Conservation (phyloP, 2,113 vertebrate genomes). For the Entosphenus tridentatus region DNA sequence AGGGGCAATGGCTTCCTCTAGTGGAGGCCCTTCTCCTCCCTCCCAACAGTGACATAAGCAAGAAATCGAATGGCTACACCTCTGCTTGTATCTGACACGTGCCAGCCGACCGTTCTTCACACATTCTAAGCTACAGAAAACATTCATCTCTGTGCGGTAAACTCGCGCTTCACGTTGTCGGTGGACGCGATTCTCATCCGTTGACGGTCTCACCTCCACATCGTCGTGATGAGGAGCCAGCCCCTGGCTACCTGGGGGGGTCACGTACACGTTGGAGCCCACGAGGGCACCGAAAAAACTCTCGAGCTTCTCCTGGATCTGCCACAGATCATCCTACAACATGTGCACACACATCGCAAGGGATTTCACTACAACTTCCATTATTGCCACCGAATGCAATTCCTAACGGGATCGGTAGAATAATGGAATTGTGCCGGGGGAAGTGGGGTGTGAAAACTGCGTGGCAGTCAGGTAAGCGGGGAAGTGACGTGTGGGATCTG, state of each 20-base stretch:
- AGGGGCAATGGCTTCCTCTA: too few relatives aligned
- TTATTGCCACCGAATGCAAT: not conserved
- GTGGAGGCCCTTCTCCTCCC: too few relatives aligned
- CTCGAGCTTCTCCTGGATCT: slow-evolving; percentile 65
- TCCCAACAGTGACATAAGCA: too few relatives aligned
- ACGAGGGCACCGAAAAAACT: slow-evolving; percentile 64
- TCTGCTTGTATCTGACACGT: too few relatives aligned
- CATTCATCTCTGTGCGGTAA: not conserved
- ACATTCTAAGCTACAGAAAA: not conserved
- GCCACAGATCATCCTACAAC: slow-evolving; percentile 57
- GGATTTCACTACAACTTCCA: not conserved
- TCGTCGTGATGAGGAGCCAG: slow-evolving; percentile 71
- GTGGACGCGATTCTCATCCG: too few relatives aligned
- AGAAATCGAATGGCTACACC: too few relatives aligned
- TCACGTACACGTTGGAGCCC: slow-evolving; percentile 70
- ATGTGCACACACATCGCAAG: slow-evolving; percentile 1
- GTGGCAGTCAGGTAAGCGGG: not conserved
- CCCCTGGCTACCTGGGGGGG: slow-evolving; percentile 49
- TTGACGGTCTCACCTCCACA: slow-evolving; percentile 39
- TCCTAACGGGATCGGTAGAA: too few relatives aligned
- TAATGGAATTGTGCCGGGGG: not conserved
- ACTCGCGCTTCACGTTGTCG: not conserved
- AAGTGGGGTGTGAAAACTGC: not conserved
- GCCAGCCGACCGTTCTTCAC: not conserved
- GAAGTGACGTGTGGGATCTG: too few relatives aligned